These are phyloP conservation scores for Brachyhypopomus gauderio DNA, from an alignment of 2,113 vertebrate species.

Conservation along the genomic window DNA sequence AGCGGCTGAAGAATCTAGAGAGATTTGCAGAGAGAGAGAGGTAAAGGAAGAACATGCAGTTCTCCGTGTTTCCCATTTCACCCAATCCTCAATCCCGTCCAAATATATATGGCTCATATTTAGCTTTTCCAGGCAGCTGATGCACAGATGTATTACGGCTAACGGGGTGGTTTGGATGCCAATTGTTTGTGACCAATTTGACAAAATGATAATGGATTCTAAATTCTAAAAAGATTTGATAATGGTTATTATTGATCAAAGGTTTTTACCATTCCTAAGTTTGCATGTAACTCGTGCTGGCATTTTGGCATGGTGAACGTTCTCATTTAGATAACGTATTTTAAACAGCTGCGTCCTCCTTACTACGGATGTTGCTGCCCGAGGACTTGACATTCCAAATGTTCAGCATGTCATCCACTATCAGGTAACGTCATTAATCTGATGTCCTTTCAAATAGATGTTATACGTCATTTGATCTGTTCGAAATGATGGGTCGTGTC, in stretches of 20 bases:
- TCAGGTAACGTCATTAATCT: constrained; percentile 76
- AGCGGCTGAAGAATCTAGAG: constrained; percentile 94
- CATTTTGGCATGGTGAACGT: neutral
- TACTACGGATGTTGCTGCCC: constrained; percentile 95
- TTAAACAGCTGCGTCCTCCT: constrained; percentile 85
- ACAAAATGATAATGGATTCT: no score
- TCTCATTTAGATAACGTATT: constrained; percentile 11
- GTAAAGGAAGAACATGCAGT: constrained; percentile 69
- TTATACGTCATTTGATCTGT: neutral
- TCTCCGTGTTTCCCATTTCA: neutral
- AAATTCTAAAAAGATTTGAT: no score
- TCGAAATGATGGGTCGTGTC: neutral
- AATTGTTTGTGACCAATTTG: no score
- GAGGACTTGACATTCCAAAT: constrained; percentile 94
- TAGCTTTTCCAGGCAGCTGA: neutral
- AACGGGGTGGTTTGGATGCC: no score
- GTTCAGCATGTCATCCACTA: constrained; percentile 97
- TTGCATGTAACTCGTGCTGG: no score
- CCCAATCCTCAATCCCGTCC: no score
- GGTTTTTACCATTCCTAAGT: no score
- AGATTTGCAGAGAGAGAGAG: constrained; percentile 88
- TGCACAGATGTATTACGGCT: no score
- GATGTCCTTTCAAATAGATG: neutral
- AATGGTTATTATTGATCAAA: no score
- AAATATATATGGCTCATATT: neutral